Evolutionary conservation across 1,140 invertebrate genomes (phyloP).

Genomic region (Penaeus chinensis): DNA sequence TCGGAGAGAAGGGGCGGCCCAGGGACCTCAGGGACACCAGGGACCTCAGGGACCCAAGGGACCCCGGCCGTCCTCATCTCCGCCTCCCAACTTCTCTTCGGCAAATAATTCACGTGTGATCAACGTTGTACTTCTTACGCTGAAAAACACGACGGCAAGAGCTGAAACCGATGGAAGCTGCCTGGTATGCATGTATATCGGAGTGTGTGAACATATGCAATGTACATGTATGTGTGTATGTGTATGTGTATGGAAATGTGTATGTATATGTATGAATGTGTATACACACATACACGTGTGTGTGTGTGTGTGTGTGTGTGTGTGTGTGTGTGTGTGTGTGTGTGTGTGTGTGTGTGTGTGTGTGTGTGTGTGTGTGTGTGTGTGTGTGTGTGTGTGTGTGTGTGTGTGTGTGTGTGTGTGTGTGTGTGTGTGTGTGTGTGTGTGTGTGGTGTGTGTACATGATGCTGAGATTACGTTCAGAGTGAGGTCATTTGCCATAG

Average conservation of each 20-base stretch:
- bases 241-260: background rate
- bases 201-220: background rate
- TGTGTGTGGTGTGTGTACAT: background rate
- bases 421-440: background rate
- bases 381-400: background rate
- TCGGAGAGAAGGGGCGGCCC: too few species aligned
- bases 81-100: too few species aligned
- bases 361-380: background rate
- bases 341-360: conserved; percentile 3
- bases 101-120: too few species aligned
- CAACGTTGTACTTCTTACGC: too few species aligned
- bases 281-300: background rate
- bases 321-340: background rate
- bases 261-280: background rate
- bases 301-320: background rate
- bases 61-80: too few species aligned
- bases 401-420: background rate
- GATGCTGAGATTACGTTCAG: too few species aligned
- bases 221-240: background rate
- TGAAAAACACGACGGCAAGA: too few species aligned
- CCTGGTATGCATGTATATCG: background rate
- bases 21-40: too few species aligned
- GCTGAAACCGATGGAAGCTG: too few species aligned
- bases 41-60: too few species aligned
- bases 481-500: too few species aligned